Conservation (phyloP, 2,113 vertebrate species). For the Lathamus discolor region DNA sequence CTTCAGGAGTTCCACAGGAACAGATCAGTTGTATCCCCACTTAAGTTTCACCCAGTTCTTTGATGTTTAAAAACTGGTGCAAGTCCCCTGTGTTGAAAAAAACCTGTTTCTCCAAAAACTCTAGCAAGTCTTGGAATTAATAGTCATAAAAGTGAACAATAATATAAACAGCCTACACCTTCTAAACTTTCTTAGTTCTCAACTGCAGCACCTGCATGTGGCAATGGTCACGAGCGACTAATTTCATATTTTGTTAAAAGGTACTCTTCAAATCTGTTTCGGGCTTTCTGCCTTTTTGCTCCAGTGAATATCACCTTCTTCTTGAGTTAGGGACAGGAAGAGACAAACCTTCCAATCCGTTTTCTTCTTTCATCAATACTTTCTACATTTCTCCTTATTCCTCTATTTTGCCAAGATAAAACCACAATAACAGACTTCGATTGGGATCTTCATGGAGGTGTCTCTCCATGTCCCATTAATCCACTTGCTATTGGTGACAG, state of each 20-base stretch:
- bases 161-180: background rate
- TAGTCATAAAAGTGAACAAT: background rate
- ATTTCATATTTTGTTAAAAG: background rate
- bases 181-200: background rate
- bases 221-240: background rate
- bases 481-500: background rate
- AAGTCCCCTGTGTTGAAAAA: background rate
- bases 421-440: background rate
- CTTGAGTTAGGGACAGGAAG: background rate
- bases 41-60: background rate
- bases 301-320: background rate
- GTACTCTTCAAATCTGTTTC: background rate
- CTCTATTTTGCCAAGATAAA: background rate
- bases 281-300: background rate
- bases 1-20: background rate
- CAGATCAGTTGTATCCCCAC: background rate
- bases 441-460: background rate
- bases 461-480: background rate
- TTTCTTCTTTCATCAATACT: background rate
- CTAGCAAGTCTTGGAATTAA: background rate
- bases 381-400: background rate
- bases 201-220: background rate
- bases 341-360: background rate
- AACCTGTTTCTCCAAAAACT: background rate
- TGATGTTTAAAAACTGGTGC: background rate